Base-by-base conservation (phyloP, 2,113 vertebrate genomes). In the Sphaerodactylus townsendi region DNA sequence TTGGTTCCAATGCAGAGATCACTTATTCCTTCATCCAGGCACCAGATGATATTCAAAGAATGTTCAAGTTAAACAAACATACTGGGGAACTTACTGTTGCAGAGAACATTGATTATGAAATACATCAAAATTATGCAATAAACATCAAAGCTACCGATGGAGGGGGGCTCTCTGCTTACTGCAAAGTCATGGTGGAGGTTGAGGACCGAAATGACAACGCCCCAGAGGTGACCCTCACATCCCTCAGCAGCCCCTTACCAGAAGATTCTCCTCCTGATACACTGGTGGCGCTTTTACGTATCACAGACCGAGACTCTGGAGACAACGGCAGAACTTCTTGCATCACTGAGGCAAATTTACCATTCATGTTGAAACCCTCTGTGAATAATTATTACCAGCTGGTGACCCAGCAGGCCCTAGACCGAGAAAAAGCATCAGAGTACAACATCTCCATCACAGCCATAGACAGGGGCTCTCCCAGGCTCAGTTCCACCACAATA, bases 201-300 rank as follows among this genome's bases (percentile, higher is more conserved):
- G 75, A 92, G 48, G 96, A 96, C 30, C 4, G 91, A 53, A 96
- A 97, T 1, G 95, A 97, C 84, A 98, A 98, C n/a, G 90, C 93
- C 79, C 97, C 97, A 0, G 96, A 97, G 82, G 93, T 98, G 35
- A 88, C 89, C 0, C 91, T 98, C 33, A 97, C 96, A 72, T 98
- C 97, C 68, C 84, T 97, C 72, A 96, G 90, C 17, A 95, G 85
- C 66, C 81, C 93, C 0, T 89, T 98, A 5, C 75, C 93, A 5
- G 95, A 97, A 85, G 94, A 94, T 1, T 84, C 87, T 0, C 89
- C 71, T 0, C 87, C 91, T 0, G 84, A 77, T 4, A 94, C 83
- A 0, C 83, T 94, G 70, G 92, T 96, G 66, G 94, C 93, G 17
- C 73, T 96, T 15, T 94, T 97, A 68, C 95, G 95, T 4, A 92